Evolutionary conservation across 2,797 vertebrate species (phyloP).

Genomic region (Zenarchopterus dispar): DNA sequence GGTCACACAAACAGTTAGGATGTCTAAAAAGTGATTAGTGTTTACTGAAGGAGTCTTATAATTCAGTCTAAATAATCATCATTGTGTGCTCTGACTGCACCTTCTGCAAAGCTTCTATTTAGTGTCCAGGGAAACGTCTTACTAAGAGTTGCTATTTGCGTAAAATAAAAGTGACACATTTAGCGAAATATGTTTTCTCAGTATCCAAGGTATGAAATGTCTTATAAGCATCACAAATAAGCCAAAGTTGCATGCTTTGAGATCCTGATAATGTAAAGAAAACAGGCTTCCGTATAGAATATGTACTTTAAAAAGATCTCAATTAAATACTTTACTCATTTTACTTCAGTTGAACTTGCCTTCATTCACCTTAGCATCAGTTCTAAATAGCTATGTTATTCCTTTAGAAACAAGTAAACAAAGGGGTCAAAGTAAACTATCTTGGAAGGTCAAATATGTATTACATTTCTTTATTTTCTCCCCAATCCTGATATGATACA

Average conservation of each 20-base stretch:
- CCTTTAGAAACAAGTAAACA: neutral
- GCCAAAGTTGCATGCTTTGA: too few species aligned
- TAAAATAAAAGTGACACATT: neutral
- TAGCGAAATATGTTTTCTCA: neutral
- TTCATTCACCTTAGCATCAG: neutral
- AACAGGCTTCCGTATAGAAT: neutral
- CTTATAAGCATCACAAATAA: neutral
- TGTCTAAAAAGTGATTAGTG: neutral
- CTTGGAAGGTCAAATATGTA: neutral
- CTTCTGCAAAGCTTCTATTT: neutral
- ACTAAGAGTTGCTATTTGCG: neutral
- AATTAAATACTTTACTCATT: neutral
- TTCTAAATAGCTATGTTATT: neutral
- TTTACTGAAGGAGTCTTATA: too few species aligned
- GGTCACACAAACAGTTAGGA: neutral
- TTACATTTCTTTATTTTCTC: slow-evolving; percentile 1
- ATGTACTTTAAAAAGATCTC: neutral
- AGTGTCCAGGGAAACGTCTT: neutral
- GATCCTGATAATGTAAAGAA: too few species aligned
- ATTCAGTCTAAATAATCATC: neutral
- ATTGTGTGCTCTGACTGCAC: slow-evolving; percentile 1
- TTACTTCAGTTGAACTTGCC: neutral
- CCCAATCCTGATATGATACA: neutral
- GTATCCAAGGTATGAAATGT: neutral
- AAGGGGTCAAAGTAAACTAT: too few species aligned